These are phyloP conservation scores for Neosilurus mollespiculum DNA, from an alignment of 2,797 vertebrate species.

Conservation along the genomic window DNA sequence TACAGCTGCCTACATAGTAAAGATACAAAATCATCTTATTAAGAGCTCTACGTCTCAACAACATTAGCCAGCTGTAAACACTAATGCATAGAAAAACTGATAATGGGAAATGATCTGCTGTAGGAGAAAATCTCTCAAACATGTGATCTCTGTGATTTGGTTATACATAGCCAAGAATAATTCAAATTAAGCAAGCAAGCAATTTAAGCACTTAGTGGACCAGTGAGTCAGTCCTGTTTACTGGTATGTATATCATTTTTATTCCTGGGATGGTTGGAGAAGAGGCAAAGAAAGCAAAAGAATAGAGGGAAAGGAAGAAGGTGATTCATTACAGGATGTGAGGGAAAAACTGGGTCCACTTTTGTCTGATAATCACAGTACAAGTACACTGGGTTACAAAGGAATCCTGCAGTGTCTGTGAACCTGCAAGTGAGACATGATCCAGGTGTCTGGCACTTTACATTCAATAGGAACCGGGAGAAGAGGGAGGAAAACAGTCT, in stretches of 20 bases:
- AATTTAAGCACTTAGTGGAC: not conserved
- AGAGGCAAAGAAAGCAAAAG: not conserved
- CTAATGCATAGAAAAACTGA: not conserved
- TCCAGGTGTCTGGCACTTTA: slow-evolving; percentile 13
- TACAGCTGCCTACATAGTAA: not conserved
- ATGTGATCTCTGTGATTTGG: not conserved
- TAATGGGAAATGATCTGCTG: not conserved
- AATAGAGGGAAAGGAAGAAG: not conserved
- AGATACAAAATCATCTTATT: not conserved
- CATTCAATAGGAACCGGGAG: slow-evolving; percentile 35
- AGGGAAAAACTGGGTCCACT: not conserved
- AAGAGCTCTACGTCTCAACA: not conserved
- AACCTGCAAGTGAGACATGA: not conserved
- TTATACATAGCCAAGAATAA: not conserved
- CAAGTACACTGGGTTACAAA: not conserved
- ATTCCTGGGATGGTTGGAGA: not conserved
- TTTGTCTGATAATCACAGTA: not conserved
- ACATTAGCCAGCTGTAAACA: not conserved
- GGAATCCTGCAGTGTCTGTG: not conserved
- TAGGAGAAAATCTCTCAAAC: not conserved
- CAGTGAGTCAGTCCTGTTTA: not conserved
- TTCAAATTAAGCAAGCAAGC: not conserved
- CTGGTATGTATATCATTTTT: not conserved
- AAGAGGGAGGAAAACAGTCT: slow-evolving; percentile 40
- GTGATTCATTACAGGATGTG: not conserved